These are phyloP conservation scores for Isurus oxyrinchus DNA, from an alignment of 2,113 vertebrate genomes.

Conservation along the genomic window DNA sequence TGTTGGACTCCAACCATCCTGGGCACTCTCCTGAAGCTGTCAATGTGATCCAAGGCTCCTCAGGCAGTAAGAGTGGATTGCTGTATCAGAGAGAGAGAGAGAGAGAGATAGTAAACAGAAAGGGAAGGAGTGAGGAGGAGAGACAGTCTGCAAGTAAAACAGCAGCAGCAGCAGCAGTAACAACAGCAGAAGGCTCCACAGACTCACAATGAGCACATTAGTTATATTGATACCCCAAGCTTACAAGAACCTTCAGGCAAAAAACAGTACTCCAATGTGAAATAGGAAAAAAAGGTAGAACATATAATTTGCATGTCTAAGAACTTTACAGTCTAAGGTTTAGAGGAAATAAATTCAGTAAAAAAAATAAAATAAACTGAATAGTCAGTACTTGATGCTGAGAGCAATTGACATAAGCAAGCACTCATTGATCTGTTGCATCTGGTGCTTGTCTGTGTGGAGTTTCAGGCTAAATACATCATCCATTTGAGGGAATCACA, in stretches of 20 bases:
- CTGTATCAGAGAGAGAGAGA: neutral
- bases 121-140: neutral
- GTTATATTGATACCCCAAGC: conserved; percentile 22
- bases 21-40: conserved; percentile 23
- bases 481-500: conserved; percentile 26
- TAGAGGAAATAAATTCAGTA: neutral
- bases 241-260: conserved; percentile 5
- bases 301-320: neutral
- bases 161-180: neutral
- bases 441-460: neutral
- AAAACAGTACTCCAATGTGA: neutral
- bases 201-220: conserved; percentile 33
- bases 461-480: conserved; percentile 13
- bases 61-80: neutral
- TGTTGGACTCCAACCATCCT: conserved; percentile 7
- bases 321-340: neutral
- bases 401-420: conserved; percentile 23
- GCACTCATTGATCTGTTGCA: conserved; percentile 32
- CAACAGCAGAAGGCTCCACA: conserved; percentile 37
- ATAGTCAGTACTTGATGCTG: conserved; percentile 6
- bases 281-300: neutral
- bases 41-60: neutral
- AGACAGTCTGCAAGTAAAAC: conserved; percentile 25
- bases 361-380: neutral
- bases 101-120: conserved; percentile 25